These are phyloP conservation scores for Colossoma macropomum DNA, from an alignment of 2,113 vertebrate species.

Conservation along the genomic window DNA sequence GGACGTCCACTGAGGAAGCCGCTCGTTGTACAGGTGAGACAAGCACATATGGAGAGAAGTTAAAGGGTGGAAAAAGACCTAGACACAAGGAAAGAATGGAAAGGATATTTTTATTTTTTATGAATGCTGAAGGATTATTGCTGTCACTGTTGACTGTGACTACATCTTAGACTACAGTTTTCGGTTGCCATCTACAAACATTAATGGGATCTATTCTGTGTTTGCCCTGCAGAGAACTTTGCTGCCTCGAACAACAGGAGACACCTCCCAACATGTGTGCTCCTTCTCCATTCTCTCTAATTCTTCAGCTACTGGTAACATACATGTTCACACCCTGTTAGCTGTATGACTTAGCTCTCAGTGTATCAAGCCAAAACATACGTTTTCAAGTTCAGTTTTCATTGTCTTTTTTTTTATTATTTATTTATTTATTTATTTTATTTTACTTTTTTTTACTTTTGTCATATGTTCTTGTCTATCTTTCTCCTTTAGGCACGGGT, in stretches of 20 bases:
- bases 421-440: not conserved
- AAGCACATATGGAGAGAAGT: not conserved
- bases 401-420: not conserved
- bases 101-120: not conserved
- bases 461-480: too few species aligned
- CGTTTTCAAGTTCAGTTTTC: not conserved
- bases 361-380: not conserved
- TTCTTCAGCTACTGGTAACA: constrained; percentile 90
- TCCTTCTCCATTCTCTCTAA: constrained; percentile 97
- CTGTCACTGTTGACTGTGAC: not conserved
- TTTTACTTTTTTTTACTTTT: too few species aligned
- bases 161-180: not conserved
- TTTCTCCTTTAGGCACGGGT: constrained; percentile 80
- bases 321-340: not conserved
- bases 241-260: constrained; percentile 91
- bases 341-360: not conserved
- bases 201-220: not conserved
- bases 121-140: not conserved
- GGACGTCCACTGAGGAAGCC: constrained; percentile 93
- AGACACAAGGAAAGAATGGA: too few species aligned
- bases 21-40: constrained; percentile 92
- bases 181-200: not conserved
- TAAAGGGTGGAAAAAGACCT: not conserved
- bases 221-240: constrained; percentile 84
- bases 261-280: constrained; percentile 91